Base-by-base conservation (phyloP, 2,797 vertebrate genomes). In the Spheniscus humboldti region DNA sequence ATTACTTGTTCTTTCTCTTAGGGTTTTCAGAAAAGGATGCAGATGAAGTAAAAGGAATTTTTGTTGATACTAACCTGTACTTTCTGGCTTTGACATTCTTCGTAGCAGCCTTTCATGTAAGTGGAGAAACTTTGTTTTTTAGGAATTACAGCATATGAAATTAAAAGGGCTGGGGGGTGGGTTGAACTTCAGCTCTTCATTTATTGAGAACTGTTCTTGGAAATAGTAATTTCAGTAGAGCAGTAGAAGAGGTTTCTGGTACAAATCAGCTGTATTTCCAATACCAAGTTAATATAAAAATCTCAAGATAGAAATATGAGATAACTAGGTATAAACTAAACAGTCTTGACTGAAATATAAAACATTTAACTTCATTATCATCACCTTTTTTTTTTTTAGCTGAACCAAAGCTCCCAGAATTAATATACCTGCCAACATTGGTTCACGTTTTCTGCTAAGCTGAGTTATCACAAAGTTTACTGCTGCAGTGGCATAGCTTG, bases 11-110 rank as follows among this genome's bases (percentile, higher is more conserved):
- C 27, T 91, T 89, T 88, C 63, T 95, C 69, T 7, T 71, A 99
- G 99, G 99, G 8, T 99, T 99, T 98, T 99, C 99, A 24, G 99
- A 99, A 95, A 99, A 99, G 93, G 99, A 99, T 30, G 98, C 99
- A 11, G 99, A 99, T 91, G 99, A 99, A 96, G 99, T 99, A 55
- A 99, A 99, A 97, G 99, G 99, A 72, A 99, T 99, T 84, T 98
- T 99, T 95, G 98, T 99, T 37, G 99, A 99, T 68, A 99, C 99
- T 78, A 99, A 99, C 96, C 97, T 99, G 77, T 99, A 99, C 86
- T 98, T 99, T 88, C 90, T 99, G 90, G 98, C 99, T 13, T 91
- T 99, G 97, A 99, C 99, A 1, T 99, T 99, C 92, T 98, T 99
- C 20, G 98, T 99, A 35, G 99, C 99, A 47, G 99, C 99, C 5